phyloP scores from a whole-genome alignment of 2,113 vertebrate species.

The Paracanthobrama guichenoti region DNA sequence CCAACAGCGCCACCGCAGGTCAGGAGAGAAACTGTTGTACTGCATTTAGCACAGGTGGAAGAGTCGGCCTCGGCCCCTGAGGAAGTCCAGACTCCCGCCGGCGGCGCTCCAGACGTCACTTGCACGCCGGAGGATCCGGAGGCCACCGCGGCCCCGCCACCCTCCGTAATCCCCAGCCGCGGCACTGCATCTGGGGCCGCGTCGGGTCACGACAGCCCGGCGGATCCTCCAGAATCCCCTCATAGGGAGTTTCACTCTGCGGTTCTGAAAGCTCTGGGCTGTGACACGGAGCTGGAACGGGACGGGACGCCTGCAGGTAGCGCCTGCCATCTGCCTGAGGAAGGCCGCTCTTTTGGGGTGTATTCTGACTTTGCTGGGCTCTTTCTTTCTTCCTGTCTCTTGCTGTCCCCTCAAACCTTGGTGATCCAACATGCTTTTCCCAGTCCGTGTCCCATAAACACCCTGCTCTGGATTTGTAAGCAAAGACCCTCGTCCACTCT shows the following conservation, averaged over 20 bases:
- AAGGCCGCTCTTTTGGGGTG: conserved; percentile 21
- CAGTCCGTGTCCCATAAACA: not conserved
- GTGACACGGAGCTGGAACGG: conserved; percentile 58
- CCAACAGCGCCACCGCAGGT: conserved; percentile 21
- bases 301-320: conserved; percentile 63
- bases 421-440: conserved; percentile 1
- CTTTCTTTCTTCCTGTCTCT: conserved; percentile 44
- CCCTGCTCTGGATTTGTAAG: conserved; percentile 34
- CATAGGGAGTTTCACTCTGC: conserved; percentile 81
- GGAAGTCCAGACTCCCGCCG: not conserved
- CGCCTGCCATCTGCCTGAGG: conserved; percentile 47
- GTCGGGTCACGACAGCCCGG: conserved; percentile 34
- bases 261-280: conserved; percentile 78
- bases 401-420: conserved; percentile 21
- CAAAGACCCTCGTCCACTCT: not conserved
- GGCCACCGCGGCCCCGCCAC: conserved; percentile 28
- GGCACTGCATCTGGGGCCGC: conserved; percentile 35
- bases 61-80: conserved; percentile 34
- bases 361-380: conserved; percentile 54
- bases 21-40: conserved; percentile 57
- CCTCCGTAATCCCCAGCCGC: conserved; percentile 64
- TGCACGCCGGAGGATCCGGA: conserved; percentile 10
- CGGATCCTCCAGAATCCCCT: conserved; percentile 63
- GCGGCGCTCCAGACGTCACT: not conserved
- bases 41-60: conserved; percentile 60